Conservation (phyloP, 2,113 vertebrate genomes). For the Grus americana region DNA sequence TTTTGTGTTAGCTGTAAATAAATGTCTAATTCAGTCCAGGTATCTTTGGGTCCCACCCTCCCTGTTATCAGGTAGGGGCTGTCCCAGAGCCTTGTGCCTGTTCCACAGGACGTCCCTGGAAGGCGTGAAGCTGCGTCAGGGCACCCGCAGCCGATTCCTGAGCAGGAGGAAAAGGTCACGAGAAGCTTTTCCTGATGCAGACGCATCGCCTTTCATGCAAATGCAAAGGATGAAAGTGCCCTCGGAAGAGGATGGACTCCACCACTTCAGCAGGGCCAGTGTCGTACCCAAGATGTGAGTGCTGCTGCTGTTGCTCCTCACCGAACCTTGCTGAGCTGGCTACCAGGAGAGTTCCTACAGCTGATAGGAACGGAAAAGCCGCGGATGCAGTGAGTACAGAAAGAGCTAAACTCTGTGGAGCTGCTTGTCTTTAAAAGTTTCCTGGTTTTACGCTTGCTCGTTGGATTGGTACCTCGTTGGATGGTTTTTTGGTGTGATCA, state of each 20-base stretch:
- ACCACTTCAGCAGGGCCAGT: neutral
- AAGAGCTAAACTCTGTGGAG: too few relatives aligned
- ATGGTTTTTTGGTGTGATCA: neutral
- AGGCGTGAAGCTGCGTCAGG: neutral
- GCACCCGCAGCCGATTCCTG: neutral
- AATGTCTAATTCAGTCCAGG: neutral
- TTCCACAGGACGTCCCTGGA: neutral
- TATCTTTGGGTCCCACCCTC: too few relatives aligned
- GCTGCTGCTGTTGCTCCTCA: neutral
- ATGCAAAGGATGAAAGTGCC: neutral
- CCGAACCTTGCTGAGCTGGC: accelerated
- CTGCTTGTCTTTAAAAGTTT: neutral
- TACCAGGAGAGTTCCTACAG: accelerated
- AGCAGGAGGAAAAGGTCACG: neutral
- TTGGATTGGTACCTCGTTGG: neutral
- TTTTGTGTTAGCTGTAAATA: neutral
- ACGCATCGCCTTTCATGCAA: accelerated
- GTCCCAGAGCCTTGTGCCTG: neutral
- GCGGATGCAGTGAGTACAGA: neutral
- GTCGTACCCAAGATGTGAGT: accelerated
- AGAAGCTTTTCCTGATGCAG: neutral
- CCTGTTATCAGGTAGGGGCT: accelerated
- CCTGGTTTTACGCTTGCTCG: accelerated
- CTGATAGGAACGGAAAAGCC: neutral
- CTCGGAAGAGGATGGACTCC: neutral